These are phyloP conservation scores for Nezara viridula DNA, from an alignment of 2,888 invertebrate genomes.

Conservation along the genomic window DNA sequence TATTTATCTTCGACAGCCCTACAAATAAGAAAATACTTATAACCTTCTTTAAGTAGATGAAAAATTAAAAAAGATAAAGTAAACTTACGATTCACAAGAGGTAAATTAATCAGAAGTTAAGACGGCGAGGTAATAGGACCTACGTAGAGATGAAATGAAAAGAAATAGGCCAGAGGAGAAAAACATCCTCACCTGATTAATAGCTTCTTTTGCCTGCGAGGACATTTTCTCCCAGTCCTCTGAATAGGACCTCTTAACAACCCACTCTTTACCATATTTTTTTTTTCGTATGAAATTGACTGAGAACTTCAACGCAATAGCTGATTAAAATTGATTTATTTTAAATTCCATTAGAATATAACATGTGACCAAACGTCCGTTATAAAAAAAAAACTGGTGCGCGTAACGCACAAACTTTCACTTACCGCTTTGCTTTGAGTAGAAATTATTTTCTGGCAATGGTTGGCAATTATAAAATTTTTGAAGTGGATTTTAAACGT, in stretches of 20 bases:
- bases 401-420: too few species aligned
- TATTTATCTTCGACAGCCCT: too few species aligned
- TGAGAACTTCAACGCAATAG: neutral
- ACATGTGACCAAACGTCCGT: too few species aligned
- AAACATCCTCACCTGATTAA: constrained; percentile 26
- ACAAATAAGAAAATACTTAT: too few species aligned
- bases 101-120: neutral
- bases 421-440: too few species aligned
- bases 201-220: neutral
- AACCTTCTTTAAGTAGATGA: too few species aligned
- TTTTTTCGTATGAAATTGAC: neutral
- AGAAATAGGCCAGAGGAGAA: neutral
- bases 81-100: neutral
- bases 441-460: too few species aligned
- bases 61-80: too few species aligned
- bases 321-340: neutral
- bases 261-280: neutral
- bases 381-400: too few species aligned
- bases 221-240: neutral
- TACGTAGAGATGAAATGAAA: neutral
- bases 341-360: too few species aligned
- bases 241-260: neutral
- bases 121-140: neutral
- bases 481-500: too few species aligned
- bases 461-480: too few species aligned